Base-by-base conservation (phyloP, 2,113 vertebrate genomes). In the Ictidomys tridecemlineatus region DNA sequence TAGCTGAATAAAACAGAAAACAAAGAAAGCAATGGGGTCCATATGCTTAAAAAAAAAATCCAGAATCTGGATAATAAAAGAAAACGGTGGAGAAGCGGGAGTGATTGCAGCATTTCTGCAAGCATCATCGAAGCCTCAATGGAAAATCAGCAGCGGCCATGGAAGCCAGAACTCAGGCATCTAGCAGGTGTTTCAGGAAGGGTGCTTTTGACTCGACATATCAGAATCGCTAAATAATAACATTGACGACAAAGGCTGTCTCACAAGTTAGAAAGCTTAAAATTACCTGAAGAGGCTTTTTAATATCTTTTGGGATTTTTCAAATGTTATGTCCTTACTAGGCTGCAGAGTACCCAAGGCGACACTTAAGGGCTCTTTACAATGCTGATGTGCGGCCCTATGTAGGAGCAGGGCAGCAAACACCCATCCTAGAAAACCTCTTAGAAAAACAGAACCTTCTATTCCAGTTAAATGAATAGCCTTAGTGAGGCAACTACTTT, bases 221-320 rank as follows among this genome's bases (percentile, higher is more conserved):
- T 37, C 48, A 69, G n/a, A 70, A 14, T 92, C 90, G 12, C 4
- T 94, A 96, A 92, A 32, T 79, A 76, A 91, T 14, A 77, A 63
- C 2, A 48, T 12, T 22, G 28, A 80, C 12, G 34, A 82, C 34
- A 85, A 78, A 45, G 34, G 90, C 30, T 80, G n/a, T 83, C 24
- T 74, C 72, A 45, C 42, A 89, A 48, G n/a, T 74, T 53, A 74
- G 78, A 94, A 91, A 94, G 56, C 42, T 90, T 70, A 86, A 87
- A 42, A 93, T 67, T 26, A 83, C 69, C 79, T 6, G 4, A 92
- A 91, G 26, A 89, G 10, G 34, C 10, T 80, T 95, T 79, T 56
- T 69, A n/a, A 22, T 63, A 77, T 37, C 42, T 74, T 89, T n/a
- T 65, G 56, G 16, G 26, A 48, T 39, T 89, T 89, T 87, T 85